Conservation (phyloP, 2,113 vertebrate species). For the Oryzias javanicus region DNA sequence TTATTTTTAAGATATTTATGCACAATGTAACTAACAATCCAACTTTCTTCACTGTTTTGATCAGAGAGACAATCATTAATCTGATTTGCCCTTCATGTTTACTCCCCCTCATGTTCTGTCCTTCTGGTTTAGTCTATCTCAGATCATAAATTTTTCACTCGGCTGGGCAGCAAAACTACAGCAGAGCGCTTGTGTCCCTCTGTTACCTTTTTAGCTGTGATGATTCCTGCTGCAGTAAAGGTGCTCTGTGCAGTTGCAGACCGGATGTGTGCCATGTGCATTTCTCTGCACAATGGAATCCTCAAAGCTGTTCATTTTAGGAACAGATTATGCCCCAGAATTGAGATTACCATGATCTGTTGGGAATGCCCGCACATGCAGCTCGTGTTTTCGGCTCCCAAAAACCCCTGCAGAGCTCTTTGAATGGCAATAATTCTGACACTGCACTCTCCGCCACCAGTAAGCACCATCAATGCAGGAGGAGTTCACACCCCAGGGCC, state of each 20-base stretch:
- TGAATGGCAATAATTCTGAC: conserved; percentile 10
- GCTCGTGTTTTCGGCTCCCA: background rate
- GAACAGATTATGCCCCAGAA: no score
- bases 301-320: no score
- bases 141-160: conserved; percentile 6
- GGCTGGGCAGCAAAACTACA: background rate
- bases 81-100: background rate
- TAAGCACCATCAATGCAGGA: conserved; percentile 25
- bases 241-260: no score
- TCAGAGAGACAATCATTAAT: no score
- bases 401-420: background rate
- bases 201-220: background rate
- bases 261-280: no score
- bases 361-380: no score
- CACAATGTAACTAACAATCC: no score
- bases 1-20: no score
- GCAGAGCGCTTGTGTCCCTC: background rate
- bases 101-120: background rate
- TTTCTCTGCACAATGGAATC: no score
- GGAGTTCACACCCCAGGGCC: conserved; percentile 11
- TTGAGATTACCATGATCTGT: no score
- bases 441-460: conserved; percentile 9
- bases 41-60: no score
- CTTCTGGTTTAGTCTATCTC: background rate
- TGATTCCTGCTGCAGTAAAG: background rate